A percentile compares a stretch with the other conserved stretches of the same genome.
These are phyloP conservation scores for Orchesella cincta DNA, from an alignment of 1,140 invertebrate genomes.

Conservation along the genomic window DNA sequence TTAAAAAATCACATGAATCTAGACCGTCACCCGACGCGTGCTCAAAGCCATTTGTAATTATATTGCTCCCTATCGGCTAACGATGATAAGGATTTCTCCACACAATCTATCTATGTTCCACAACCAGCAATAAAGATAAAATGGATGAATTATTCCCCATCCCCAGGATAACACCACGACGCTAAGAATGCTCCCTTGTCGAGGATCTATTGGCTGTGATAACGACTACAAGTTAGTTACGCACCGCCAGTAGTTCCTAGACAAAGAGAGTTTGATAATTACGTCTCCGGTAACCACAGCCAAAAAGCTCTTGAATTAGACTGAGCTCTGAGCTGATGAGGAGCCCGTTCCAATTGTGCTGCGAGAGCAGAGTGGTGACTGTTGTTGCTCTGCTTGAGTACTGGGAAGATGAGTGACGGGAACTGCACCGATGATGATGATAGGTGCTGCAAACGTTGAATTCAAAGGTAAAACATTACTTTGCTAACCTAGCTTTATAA, in stretches of 20 bases:
- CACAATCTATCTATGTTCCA: too few relatives aligned
- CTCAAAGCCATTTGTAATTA: constrained; percentile 31
- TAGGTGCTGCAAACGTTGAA: not conserved
- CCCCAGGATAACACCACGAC: not conserved
- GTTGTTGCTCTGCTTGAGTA: not conserved
- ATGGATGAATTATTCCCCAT: not conserved
- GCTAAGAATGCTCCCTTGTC: constrained; percentile 45
- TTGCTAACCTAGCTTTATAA: constrained; percentile 69
- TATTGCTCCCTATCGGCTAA: not conserved
- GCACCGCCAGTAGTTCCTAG: constrained; percentile 52
- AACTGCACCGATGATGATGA: not conserved
- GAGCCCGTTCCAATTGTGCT: too few relatives aligned
- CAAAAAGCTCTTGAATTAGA: too few relatives aligned
- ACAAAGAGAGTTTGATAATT: constrained; percentile 52
- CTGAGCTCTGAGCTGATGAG: too few relatives aligned
- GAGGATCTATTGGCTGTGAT: constrained; percentile 53
- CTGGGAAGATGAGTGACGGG: not conserved
- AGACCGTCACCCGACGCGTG: constrained; percentile 51
- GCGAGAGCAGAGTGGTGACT: not conserved
- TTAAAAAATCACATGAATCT: constrained; percentile 34
- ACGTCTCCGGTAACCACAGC: too few relatives aligned
- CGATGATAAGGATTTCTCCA: not conserved
- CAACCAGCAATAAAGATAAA: too few relatives aligned
- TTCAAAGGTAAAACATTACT: constrained; percentile 57
- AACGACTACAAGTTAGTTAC: constrained; percentile 48